These are phyloP conservation scores for Ditula angustiorana DNA, from an alignment of 2,888 invertebrate genomes.

Conservation along the genomic window DNA sequence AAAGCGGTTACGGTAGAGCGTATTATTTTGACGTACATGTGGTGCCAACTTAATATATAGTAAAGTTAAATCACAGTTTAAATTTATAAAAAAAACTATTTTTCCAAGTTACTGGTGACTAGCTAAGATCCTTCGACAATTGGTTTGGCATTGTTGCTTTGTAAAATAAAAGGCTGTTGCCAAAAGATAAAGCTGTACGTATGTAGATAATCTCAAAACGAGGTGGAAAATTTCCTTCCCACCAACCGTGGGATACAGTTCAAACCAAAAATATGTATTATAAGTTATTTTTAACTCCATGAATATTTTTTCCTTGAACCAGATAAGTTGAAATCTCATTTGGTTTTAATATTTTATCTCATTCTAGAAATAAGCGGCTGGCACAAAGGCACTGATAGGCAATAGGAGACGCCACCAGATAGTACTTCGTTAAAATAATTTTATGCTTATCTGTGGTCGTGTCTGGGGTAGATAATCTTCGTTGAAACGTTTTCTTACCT, in stretches of 20 bases:
- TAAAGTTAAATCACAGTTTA: no score
- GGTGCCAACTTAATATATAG: no score
- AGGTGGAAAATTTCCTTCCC: not conserved
- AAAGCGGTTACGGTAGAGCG: not conserved
- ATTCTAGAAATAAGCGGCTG: slow-evolving; percentile 23
- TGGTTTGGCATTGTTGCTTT: no score
- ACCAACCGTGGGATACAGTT: not conserved
- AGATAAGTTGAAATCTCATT: not conserved
- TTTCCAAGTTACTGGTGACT: no score
- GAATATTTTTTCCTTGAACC: not conserved
- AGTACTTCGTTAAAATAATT: slow-evolving; percentile 34
- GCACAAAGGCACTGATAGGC: slow-evolving; percentile 32
- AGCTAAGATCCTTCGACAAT: no score
- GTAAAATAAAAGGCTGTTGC: no score
- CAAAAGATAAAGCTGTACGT: no score
- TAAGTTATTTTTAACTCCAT: not conserved
- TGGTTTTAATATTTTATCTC: not conserved
- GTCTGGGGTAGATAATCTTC: slow-evolving; percentile 16
- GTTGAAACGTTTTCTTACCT: slow-evolving; percentile 20
- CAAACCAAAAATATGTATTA: not conserved
- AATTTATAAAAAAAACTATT: no score
- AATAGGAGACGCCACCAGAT: slow-evolving; percentile 25
- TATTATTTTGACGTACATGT: not conserved
- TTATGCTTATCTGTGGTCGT: slow-evolving; percentile 36
- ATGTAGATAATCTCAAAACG: no score